Evolutionary conservation across 2,797 vertebrate genomes (phyloP), one percentile per base, ranked within the genome.

Genomic region (Thalassophryne amazonica): DNA sequence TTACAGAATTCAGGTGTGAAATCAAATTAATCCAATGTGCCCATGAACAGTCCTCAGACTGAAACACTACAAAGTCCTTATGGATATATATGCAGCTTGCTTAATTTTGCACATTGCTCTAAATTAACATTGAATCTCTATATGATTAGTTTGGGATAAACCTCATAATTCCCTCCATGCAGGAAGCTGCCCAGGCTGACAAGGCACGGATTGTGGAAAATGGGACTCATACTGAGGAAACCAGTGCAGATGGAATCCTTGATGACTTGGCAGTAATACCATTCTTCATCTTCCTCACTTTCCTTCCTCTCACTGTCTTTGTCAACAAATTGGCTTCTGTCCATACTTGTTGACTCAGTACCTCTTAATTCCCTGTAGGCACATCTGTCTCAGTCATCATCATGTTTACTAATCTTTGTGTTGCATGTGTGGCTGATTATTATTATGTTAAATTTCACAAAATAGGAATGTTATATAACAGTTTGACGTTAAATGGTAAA

Each of bases 181-280:
- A 92, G 92, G 91, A 90, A 68, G 80, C 81, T 25, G 58, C 76
- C 39, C 73, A 76, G 31, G 58, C 68, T 31, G 76, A 88, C 67
- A 50, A 68, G 60, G 45, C 51, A 1, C 28, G 58, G 46, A 75
- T 86, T 30, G 64, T 91, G 63, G 84, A 88, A 73, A 94, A 91
- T 1, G 90, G 87, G 19, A 86, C 83, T 2, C 69, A 83, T 34
- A 55, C 29, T 5, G 83, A 82, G 24, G 82, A 74, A 31, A 25
- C 41, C 1, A 65, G 78, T 43, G 53, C 29, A 11, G 78, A 80
- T 22, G 80, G 42, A 52, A 73, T 69, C 56, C 47, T 31, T 13
- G 76, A 80, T 51, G 70, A 85, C 13, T 58, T 80, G 60, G 69
- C 76, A 84, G 80, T 91, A 93, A 91, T 66, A 62, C 1, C 63